Evolutionary conservation across 2,113 vertebrate genomes (phyloP), one percentile per base, ranked within the genome.

Genomic region (Phylloscopus trochiloides): DNA sequence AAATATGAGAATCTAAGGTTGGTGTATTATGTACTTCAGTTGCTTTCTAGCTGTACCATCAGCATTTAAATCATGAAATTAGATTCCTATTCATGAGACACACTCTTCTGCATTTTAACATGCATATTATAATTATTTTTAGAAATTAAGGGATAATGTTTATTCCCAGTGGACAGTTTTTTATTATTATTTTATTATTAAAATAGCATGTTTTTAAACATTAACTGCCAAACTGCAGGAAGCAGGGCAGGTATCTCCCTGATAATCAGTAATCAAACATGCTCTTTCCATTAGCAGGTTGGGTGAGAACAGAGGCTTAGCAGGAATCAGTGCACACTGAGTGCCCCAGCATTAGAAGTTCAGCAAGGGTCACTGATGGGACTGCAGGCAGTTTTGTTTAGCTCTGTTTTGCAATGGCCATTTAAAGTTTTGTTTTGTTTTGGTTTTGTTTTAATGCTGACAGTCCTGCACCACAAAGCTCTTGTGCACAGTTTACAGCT

Each of bases 51-150:
- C 70, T 79, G 66, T 73, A 95, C 42, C 67, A 87, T 40, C 90
- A 94, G 71, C 81, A 88, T 93, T 88, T 96, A 95, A 97, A 95
- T 94, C 1, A 95, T 80, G 47, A 94, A 95, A 96, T 94, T 95
- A 95, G 74, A 86, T 96, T 96, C 67, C 47, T 92, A 93, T 96
- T 96, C 93, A 96, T 94, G 71, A 96, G 81, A 43, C 63, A 83
- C 47, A 76, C 62, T 89, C 40, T 84, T 89, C 57, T 92, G 93
- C 87, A 94, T 96, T 70, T 94, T 93, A 96, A 95, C 85, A 83
- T 71, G 82, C 67, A 48, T 80, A 70, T 96, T 88, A 59, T 51
- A 88, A 93, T 92, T 97, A 82, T 94, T 96, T 94, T 95, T 95
- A 90, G 67, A 95, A 96, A 96, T 94, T 76, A 90, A 66, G 10